Percentiles rank a stretch among this genome's conserved stretches.
phyloP scores from a whole-genome alignment of 2,888 invertebrate species.

The Stramonita haemastoma region DNA sequence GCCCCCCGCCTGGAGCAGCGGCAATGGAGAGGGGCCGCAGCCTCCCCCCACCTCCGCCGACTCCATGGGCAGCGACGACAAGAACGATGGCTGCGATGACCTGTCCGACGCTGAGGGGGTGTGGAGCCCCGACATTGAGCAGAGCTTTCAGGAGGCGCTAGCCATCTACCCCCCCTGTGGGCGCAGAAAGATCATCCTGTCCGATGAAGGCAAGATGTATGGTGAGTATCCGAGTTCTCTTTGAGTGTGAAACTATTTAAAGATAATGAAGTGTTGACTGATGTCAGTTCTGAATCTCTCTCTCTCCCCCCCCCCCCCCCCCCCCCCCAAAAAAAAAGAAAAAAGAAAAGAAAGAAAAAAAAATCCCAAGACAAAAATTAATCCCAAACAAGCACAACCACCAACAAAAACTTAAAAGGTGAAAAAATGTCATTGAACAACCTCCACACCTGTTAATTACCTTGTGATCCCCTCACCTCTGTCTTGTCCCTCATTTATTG shows the following conservation, averaged over 20 bases:
- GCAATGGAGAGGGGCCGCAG: constrained; percentile 57
- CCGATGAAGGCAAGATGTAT: constrained; percentile 99
- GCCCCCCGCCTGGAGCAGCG: constrained; percentile 68
- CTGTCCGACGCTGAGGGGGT: constrained; percentile 98
- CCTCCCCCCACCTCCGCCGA: constrained; percentile 48
- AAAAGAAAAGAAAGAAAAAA: no score
- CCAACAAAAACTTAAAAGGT: no score
- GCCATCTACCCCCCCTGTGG: constrained; percentile 99
- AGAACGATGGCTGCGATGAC: constrained; percentile 90
- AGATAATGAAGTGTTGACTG: no score
- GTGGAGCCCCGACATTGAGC: constrained; percentile 99
- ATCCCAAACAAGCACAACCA: no score
- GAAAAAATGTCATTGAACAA: no score
- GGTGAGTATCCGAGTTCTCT: constrained; percentile 85
- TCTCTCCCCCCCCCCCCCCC: no score
- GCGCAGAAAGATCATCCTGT: constrained; percentile 98
- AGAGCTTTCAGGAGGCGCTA: constrained; percentile 99
- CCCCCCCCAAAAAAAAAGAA: no score
- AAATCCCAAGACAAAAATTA: no score
- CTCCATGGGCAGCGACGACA: constrained; percentile 49
- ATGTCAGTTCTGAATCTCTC: no score
- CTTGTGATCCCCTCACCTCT: no score
- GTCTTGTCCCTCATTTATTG: no score
- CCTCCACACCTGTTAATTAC: no score
- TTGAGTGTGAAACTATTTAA: background rate